Evolutionary conservation across 92 coral and sea anemone species (phyloP).

Genomic region (Zoanthus sociatus): DNA sequence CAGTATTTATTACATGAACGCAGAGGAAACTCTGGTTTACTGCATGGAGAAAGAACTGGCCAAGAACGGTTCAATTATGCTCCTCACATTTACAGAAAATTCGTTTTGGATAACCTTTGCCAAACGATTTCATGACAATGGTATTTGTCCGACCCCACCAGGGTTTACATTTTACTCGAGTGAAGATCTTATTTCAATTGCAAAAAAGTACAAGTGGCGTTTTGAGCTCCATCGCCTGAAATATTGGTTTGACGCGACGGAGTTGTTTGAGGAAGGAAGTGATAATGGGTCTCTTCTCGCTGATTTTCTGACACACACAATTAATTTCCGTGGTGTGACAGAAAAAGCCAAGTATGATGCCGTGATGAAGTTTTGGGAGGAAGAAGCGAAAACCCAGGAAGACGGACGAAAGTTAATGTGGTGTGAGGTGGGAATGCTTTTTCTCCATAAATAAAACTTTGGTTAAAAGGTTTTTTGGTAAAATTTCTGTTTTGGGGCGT

Average conservation of each 20-base stretch:
- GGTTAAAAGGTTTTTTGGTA: too few relatives aligned
- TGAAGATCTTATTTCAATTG: conserved; percentile 26
- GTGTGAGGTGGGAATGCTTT: conserved; percentile 10
- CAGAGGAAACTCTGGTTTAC: conserved; percentile 21
- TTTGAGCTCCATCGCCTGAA: conserved; percentile 13
- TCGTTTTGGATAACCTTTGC: conserved; percentile 27
- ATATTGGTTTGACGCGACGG: conserved; percentile 24
- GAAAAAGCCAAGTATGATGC: not conserved
- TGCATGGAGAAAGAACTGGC: conserved; percentile 37
- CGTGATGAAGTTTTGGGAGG: conserved; percentile 23
- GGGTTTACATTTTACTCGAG: conserved; percentile 29
- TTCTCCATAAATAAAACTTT: conserved; percentile 11
- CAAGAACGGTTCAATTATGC: not conserved
- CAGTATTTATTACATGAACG: conserved; percentile 39
- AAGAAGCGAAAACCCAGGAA: conserved; percentile 19
- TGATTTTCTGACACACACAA: conserved; percentile 36
- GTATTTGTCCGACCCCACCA: conserved; percentile 14
- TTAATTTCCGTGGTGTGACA: conserved; percentile 42
- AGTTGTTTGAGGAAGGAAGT: conserved; percentile 19
- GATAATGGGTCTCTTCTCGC: conserved; percentile 18
- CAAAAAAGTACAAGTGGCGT: conserved; percentile 31
- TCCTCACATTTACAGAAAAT: conserved; percentile 5
- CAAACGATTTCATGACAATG: conserved; percentile 25
- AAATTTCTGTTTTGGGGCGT: too few relatives aligned
- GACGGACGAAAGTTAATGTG: conserved; percentile 27